Conservation (phyloP, 53 echinoderm and acorn worm species). For the Paracentrotus lividus region DNA sequence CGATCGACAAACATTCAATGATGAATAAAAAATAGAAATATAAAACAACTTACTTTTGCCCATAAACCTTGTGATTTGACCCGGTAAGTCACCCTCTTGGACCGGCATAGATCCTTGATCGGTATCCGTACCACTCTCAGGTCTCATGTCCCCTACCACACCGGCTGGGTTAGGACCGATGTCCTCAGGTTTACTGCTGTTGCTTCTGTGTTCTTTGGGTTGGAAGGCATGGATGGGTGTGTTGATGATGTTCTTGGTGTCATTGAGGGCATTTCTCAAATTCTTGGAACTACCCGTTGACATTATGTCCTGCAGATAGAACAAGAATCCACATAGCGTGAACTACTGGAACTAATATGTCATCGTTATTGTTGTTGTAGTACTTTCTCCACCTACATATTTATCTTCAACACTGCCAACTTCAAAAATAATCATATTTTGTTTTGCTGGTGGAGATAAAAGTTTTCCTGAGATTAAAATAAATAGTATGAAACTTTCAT, state of each 20-base stretch:
- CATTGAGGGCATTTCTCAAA: slow-evolving; percentile 61
- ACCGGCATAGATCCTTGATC: slow-evolving; percentile 72
- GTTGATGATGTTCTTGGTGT: slow-evolving; percentile 63
- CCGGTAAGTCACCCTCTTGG: slow-evolving; percentile 93
- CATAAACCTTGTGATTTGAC: slow-evolving; percentile 94
- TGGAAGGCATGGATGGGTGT: slow-evolving; percentile 60
- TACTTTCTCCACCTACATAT: background rate
- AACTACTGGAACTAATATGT: background rate
- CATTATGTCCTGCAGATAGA: slow-evolving; percentile 55
- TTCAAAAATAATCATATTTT: background rate
- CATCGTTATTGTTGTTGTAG: background rate
- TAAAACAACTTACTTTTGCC: slow-evolving; percentile 92
- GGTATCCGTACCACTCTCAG: slow-evolving; percentile 34
- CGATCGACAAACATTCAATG: too few relatives aligned
- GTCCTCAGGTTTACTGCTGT: slow-evolving; percentile 11
- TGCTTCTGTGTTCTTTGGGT: slow-evolving; percentile 56
- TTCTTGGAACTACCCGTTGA: slow-evolving; percentile 62
- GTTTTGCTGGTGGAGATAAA: too few relatives aligned
- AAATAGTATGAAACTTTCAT: too few relatives aligned
- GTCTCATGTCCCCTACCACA: slow-evolving; percentile 71
- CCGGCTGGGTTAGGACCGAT: slow-evolving; percentile 59
- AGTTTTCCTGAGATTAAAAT: too few relatives aligned
- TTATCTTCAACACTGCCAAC: background rate
- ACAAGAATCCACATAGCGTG: background rate
- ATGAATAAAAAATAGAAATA: background rate